Evolutionary conservation across 2,888 invertebrate species (phyloP).

Genomic region (Hirtodrosophila histrioides): DNA sequence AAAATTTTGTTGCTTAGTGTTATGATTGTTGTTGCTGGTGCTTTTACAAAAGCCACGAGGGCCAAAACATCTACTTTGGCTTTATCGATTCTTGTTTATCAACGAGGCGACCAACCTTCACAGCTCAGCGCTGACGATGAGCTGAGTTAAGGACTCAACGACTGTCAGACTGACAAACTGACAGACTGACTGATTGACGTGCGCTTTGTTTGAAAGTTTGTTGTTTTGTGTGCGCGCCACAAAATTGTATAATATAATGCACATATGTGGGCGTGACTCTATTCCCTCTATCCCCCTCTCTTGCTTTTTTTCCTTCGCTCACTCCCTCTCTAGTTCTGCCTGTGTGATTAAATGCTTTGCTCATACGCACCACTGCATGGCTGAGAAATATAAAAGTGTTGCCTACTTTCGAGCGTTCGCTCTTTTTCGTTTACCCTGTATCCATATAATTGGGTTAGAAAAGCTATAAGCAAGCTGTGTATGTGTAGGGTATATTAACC

Average conservation of each 20-base stretch:
- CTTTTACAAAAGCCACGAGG: slow-evolving; percentile 9
- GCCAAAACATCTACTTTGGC: slow-evolving; percentile 46
- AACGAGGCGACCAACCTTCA: slow-evolving; percentile 47
- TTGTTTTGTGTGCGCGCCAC: slow-evolving; percentile 25
- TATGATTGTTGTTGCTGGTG: slow-evolving; percentile 12
- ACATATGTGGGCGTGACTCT: slow-evolving; percentile 42
- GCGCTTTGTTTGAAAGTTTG: slow-evolving; percentile 44
- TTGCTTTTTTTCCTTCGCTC: not conserved
- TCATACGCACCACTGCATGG: slow-evolving; percentile 51
- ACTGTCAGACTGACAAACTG: slow-evolving; percentile 27
- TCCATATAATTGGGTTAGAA: no score
- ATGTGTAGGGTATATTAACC: no score
- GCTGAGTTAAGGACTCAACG: slow-evolving; percentile 30
- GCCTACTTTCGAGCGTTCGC: slow-evolving; percentile 50
- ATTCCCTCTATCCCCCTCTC: slow-evolving; percentile 5
- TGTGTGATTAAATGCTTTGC: slow-evolving; percentile 16
- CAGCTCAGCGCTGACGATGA: slow-evolving; percentile 37
- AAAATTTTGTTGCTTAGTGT: slow-evolving; percentile 13
- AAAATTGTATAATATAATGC: slow-evolving; percentile 46
- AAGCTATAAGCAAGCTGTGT: no score
- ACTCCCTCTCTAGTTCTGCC: not conserved
- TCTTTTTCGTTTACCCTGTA: not conserved
- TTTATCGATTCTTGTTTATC: slow-evolving; percentile 71
- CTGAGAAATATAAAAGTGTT: slow-evolving; percentile 32
- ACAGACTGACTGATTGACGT: slow-evolving; percentile 36